Conservation (phyloP, 37 sponge, comb jelly and placozoan genomes). For the Hexactinellida sp. region DNA sequence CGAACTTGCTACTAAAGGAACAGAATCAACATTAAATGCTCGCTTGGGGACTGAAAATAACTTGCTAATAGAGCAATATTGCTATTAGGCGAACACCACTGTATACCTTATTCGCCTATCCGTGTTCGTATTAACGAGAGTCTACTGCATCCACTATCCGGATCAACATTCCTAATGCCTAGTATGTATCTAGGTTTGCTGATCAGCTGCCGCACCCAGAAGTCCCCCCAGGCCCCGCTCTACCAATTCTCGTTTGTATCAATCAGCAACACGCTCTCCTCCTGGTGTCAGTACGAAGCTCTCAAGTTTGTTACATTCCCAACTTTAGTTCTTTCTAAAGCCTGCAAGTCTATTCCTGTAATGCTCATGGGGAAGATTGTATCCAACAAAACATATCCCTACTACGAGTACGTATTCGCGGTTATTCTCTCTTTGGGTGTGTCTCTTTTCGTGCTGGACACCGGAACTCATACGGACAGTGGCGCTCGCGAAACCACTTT, state of each 20-base stretch:
- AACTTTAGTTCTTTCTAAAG: conserved; percentile 80
- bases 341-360: conserved; percentile 84
- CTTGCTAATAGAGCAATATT: too few species aligned
- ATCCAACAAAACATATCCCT: conserved; percentile 64
- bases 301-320: conserved; percentile 94
- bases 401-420: conserved; percentile 78
- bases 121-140: too few species aligned
- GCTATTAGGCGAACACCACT: too few species aligned
- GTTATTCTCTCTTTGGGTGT: conserved; percentile 66
- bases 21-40: too few species aligned
- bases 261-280: conserved; percentile 86
- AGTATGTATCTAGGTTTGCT: not conserved
- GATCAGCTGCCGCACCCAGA: conserved; percentile 12
- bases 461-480: conserved; percentile 21
- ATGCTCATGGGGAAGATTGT: conserved; percentile 96
- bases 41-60: too few species aligned
- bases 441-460: conserved; percentile 68
- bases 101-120: too few species aligned
- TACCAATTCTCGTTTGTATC: conserved; percentile 90
- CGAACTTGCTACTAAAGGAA: too few species aligned
- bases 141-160: too few species aligned
- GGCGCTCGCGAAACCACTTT: conserved; percentile 59
- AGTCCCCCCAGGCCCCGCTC: conserved; percentile 60
- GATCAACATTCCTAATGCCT: too few species aligned
- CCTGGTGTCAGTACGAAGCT: conserved; percentile 99